phyloP scores from a whole-genome alignment of 1,140 invertebrate species.

The Diorhabda carinulata region DNA sequence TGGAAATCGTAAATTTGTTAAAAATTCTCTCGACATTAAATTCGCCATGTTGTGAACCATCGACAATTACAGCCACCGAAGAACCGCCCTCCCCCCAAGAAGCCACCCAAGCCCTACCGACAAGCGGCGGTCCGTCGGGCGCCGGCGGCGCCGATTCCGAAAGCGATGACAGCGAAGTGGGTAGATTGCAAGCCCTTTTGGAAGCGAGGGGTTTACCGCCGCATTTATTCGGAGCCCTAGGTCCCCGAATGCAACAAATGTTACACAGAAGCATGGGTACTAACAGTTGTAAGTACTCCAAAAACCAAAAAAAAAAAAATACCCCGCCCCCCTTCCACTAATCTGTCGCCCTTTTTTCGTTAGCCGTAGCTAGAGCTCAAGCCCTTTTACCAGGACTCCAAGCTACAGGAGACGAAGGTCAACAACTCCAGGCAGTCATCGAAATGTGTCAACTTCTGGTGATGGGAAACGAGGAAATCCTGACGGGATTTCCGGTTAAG shows the following conservation, averaged over 20 bases:
- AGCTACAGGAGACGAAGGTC: constrained; percentile 90
- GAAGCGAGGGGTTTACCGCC: constrained; percentile 93
- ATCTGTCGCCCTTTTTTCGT: constrained; percentile 32
- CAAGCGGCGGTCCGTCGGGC: constrained; percentile 39
- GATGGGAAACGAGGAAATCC: constrained; percentile 98
- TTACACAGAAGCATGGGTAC: constrained; percentile 89
- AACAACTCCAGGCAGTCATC: constrained; percentile 94
- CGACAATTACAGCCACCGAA: constrained; percentile 38
- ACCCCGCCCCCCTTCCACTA: not conserved
- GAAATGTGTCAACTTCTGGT: constrained; percentile 99
- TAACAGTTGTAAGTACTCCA: constrained; percentile 61
- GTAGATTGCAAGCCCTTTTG: constrained; percentile 81
- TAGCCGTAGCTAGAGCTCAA: constrained; percentile 84
- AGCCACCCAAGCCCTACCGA: constrained; percentile 41
- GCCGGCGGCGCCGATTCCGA: constrained; percentile 50
- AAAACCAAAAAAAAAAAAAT: not conserved
- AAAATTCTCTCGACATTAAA: not conserved
- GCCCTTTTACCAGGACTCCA: constrained; percentile 91
- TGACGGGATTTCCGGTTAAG: constrained; percentile 96
- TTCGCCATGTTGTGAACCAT: not conserved
- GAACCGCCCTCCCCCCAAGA: constrained; percentile 46
- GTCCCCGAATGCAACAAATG: constrained; percentile 95
- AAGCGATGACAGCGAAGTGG: constrained; percentile 85
- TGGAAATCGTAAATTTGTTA: constrained; percentile 6
- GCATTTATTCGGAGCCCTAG: constrained; percentile 90